Base-by-base conservation (phyloP, 2,797 vertebrate species). In the Yasuhikotakia modesta region DNA sequence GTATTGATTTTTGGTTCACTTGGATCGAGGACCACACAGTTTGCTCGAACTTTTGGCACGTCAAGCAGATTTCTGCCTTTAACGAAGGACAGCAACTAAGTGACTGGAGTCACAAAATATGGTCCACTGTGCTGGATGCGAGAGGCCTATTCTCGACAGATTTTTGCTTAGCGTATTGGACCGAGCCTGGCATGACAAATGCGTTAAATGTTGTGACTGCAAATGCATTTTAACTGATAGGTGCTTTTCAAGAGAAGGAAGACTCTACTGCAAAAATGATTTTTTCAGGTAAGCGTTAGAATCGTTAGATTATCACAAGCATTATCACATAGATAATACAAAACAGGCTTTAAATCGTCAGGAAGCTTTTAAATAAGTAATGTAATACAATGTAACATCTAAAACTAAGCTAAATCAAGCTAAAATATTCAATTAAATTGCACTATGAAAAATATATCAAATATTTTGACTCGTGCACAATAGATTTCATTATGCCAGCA, bases 171-270 rank as follows among this genome's bases (percentile, higher is more conserved):
- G 95, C 91, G 96, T 97, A 85, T 89, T 98, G 94, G 96, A 98
- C 92, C 94, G 95, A 89, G 95, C 95, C n/a, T 98, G 96, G 96
- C 96, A 98, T 90, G 92, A 95, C 79, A 94, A 96, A 85, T 98
- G 96, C 78, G 96, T 98, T 60, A 95, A 96, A 87, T 98, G 96
- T 90, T 97, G 94, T 87, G 96, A 98, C 57, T 98, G 96, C 88
- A 96, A 96, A 82, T 95, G 95, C 87, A 94, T 93, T 86, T 92
- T 97, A 82, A 95, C 96, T 4, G 96, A 98, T 89, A 97, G 95
- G 91, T 98, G 96, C 84, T 98, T 97, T 86, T 98, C 96, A 73
- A 91, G 96, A 83, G 96, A 98, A 64, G 96, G 96, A 69, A 96
- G 93, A 86, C 92, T 98, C 64, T 98, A 97, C 82, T 98, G 96